phyloP scores from a whole-genome alignment of 1,140 invertebrate genomes.

The Dendroctonus ponderosae region DNA sequence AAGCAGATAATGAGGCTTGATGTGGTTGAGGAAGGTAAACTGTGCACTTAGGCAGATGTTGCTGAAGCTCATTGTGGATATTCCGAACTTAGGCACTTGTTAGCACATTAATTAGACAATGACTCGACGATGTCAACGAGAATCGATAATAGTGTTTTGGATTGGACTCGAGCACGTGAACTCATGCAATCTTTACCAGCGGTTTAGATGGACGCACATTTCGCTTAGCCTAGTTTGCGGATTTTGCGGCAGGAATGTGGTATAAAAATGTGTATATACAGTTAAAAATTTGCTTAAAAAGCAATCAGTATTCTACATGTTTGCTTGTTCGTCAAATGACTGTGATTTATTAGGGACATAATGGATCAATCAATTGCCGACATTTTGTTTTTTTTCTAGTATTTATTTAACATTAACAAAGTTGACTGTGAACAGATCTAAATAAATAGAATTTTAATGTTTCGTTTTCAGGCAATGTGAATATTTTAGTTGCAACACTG shows the following conservation, averaged over 20 bases:
- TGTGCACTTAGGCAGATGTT: conserved; percentile 17
- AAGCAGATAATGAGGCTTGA: conserved; percentile 32
- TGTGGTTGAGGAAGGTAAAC: conserved; percentile 18
- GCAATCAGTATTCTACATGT: too few species aligned
- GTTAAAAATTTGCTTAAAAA: too few species aligned
- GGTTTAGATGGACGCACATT: conserved; percentile 5
- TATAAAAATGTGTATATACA: too few species aligned
- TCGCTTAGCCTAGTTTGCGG: conserved; percentile 1
- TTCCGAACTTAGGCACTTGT: neutral
- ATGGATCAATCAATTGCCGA: too few species aligned
- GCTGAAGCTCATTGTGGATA: conserved; percentile 7
- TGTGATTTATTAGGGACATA: too few species aligned
- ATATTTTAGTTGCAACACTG: too few species aligned
- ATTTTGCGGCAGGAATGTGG: neutral
- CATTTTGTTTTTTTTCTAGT: too few species aligned
- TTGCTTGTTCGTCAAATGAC: too few species aligned
- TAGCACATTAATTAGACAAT: neutral
- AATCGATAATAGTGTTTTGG: neutral
- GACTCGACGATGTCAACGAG: neutral
- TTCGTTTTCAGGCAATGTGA: too few species aligned
- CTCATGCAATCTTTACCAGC: conserved; percentile 6
- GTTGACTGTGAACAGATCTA: too few species aligned
- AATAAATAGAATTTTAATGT: too few species aligned
- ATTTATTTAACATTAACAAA: too few species aligned
- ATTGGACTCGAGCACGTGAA: conserved; percentile 2